Evolutionary conservation across 1,140 invertebrate species (phyloP), one percentile per base, ranked within the genome.

Genomic region (Polypedilum pembai): DNA sequence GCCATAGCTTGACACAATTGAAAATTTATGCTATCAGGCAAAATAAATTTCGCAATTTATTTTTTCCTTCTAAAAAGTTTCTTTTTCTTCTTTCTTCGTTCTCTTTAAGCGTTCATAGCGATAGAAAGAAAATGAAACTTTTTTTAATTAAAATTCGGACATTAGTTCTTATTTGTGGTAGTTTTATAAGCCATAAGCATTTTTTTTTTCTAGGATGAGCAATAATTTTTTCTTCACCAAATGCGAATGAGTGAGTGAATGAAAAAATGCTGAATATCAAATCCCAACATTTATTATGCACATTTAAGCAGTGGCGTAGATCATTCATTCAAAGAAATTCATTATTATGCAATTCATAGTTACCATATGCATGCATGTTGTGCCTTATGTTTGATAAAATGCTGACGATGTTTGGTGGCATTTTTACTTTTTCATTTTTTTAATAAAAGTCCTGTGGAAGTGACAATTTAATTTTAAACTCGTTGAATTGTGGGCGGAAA

Each of bases 121-220:
- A 56, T n/a, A 56, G n/a, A n/a, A 56, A 12, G 45, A 56, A 56
- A 56, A 56, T 12, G 10, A 56, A 56, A 56, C 45, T 56, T 56
- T 56, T 56, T 56, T 56, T 56, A 56, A 56, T 56, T 56, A 56
- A 56, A 56, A 56, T 56, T 56, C 45, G 45, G 45, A 56, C 45
- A 56, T 56, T 56, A 56, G 45, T 56, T 56, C 45, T 56, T 56
- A 56, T 56, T 56, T 56, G 45, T 56, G 45, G 45, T 15, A 15
- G n/a, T 56, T 56, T 45, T n/a, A 56, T 56, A 56, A 56, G 45
- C 45, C 45, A 56, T 56, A 56, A 56, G 45, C 45, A 56, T 56
- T 56, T 56, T 56, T 45, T 45, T 45, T 56, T 56, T 56, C 45
- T 56, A n/a, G 10, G 45, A 56, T 56, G 45, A 56, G 45, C 12